These are phyloP conservation scores for Drosophila arawakana DNA, from an alignment of 1,140 invertebrate species.

Conservation along the genomic window DNA sequence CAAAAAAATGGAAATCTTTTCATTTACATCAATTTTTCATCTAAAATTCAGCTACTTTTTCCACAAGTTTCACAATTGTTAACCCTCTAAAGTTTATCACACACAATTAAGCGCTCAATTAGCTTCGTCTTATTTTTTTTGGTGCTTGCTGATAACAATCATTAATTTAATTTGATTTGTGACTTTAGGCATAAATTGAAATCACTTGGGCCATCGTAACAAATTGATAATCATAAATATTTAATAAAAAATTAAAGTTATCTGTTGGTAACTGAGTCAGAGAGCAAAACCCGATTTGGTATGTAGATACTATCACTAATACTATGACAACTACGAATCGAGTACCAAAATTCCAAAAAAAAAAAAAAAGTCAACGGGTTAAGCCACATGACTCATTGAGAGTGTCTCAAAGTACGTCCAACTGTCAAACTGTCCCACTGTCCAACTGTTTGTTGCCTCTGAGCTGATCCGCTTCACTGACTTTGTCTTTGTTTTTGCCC, in stretches of 20 bases:
- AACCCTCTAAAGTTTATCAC: not conserved
- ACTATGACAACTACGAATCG: not conserved
- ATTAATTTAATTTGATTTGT: constrained; percentile 4
- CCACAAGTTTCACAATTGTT: too few species aligned
- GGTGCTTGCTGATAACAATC: not conserved
- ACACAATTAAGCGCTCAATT: not conserved
- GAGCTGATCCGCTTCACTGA: constrained; percentile 31
- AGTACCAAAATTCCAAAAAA: not conserved
- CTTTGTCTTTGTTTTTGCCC: not conserved
- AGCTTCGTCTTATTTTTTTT: too few species aligned
- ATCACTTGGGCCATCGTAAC: not conserved
- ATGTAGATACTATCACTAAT: not conserved
- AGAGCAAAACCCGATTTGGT: constrained; percentile 12
- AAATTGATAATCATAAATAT: constrained; percentile 1
- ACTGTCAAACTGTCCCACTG: not conserved
- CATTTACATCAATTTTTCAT: too few species aligned
- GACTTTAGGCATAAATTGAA: constrained; percentile 1
- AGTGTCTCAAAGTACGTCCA: not conserved
- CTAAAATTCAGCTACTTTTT: too few species aligned
- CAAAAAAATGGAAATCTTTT: too few species aligned
- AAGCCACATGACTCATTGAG: constrained; percentile 28
- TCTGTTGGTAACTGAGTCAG: constrained; percentile 24
- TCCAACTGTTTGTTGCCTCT: not conserved
- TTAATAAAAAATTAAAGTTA: not conserved
- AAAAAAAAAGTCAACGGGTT: constrained; percentile 19